Base-by-base conservation (phyloP, 2,888 invertebrate species). In the Timema cristinae region DNA sequence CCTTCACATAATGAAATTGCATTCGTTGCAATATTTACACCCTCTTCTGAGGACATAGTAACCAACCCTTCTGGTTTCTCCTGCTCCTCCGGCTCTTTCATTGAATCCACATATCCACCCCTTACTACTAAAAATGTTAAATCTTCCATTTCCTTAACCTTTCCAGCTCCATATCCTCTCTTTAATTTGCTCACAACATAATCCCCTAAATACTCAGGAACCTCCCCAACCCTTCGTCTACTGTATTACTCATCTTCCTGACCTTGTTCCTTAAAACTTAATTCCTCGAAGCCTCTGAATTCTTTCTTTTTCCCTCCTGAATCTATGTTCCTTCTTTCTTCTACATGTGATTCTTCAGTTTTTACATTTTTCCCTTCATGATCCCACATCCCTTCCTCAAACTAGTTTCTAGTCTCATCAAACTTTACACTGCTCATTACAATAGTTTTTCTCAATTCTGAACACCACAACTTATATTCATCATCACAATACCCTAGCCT, bases 381-480 rank as follows among this genome's bases (percentile, higher is more conserved):
- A 61, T 61, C 61, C 61, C 7, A 61, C 7, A 47, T 47, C 9
- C 15, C 61, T 61, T 61, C 32, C 61, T 61, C 61, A 61, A 61
- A 61, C 11, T 61, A 8, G 47, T 61, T 61, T 16, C 47, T 61
- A 11, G 61, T 61, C 11, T 61, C 16, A 61, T 61, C 32, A 61
- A 61, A 61, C 47, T 61, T 61, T 10, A 5, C 61, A 61, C 61
- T 16, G 16, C 16, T 47, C 47, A 15, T 16, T 16, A 7, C 32
- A n/a, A n/a, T n/a, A n/a, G n/a, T n/a, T n/a, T n/a, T n/a, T n/a
- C n/a, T n/a, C n/a, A n/a, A n/a, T n/a, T n/a, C n/a, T n/a, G n/a
- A n/a, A n/a, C n/a, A n/a, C n/a, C n/a, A n/a, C n/a, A n/a, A n/a
- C n/a, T n/a, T n/a, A n/a, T n/a, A n/a, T n/a, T n/a, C n/a, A n/a